Conservation (phyloP, 1,140 invertebrate species). For the Venustaconcha ellipsiformis region DNA sequence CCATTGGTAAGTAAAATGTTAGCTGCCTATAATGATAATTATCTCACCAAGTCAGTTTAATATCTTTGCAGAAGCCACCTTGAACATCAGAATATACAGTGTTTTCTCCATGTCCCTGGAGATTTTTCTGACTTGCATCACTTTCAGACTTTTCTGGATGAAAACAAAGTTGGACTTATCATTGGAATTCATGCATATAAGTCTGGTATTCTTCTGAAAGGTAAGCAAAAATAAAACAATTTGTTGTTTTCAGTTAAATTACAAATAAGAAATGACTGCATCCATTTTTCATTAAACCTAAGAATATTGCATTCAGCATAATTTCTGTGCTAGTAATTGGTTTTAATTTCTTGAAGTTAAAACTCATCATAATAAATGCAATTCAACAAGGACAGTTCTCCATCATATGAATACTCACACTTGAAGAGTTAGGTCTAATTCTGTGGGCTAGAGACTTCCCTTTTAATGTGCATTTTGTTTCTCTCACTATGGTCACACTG, state of each 20-base stretch:
- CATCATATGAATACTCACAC: too few relatives aligned
- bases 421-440: too few relatives aligned
- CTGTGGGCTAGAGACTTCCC: too few relatives aligned
- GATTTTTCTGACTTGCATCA: neutral
- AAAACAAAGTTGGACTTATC: slow-evolving; percentile 3
- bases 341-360: neutral
- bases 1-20: too few relatives aligned
- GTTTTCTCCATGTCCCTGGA: too few relatives aligned
- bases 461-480: too few relatives aligned
- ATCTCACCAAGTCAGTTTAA: too few relatives aligned
- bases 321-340: neutral
- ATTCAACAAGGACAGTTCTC: neutral
- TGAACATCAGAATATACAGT: too few relatives aligned
- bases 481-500: too few relatives aligned
- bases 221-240: neutral
- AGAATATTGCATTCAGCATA: neutral
- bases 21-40: too few relatives aligned
- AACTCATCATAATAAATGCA: neutral
- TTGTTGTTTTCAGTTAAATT: neutral
- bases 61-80: too few relatives aligned
- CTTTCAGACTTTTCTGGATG: slow-evolving; percentile 2
- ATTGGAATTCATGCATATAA: slow-evolving; percentile 19
- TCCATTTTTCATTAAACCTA: neutral
- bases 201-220: slow-evolving; percentile 6
- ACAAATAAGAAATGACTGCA: neutral